Percentiles rank a stretch among this genome's conserved stretches.
These are phyloP conservation scores for Alosa alosa DNA, from an alignment of 2,113 vertebrate genomes.

Conservation along the genomic window DNA sequence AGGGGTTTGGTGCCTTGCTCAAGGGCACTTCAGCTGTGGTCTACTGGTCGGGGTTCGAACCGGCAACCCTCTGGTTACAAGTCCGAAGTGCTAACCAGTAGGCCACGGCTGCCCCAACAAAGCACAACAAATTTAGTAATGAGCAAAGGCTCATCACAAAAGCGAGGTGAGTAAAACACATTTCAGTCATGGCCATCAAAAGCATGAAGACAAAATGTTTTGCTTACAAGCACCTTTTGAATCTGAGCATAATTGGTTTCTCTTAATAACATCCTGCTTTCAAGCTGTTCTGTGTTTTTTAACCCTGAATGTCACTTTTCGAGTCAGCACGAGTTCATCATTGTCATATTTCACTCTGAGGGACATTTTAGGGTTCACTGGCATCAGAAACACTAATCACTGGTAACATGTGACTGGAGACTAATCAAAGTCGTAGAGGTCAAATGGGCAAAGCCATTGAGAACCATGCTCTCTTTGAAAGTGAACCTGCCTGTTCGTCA, in stretches of 20 bases:
- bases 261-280: background rate
- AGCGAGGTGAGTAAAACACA: background rate
- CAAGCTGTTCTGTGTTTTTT: background rate
- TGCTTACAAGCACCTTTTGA: background rate
- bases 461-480: slow-evolving; percentile 7
- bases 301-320: background rate
- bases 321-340: background rate
- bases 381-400: background rate
- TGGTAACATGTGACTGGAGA: slow-evolving; percentile 4
- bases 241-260: background rate
- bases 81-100: too few relatives aligned
- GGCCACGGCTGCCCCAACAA: too few relatives aligned
- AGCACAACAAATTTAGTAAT: background rate
- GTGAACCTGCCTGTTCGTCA: slow-evolving; percentile 12
- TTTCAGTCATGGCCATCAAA: background rate
- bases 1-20: too few relatives aligned
- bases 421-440: background rate
- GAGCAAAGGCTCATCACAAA: background rate
- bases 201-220: background rate
- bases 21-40: too few relatives aligned
- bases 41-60: too few relatives aligned
- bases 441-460: background rate
- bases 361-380: background rate
- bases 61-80: too few relatives aligned
- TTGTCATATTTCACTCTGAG: background rate